These are phyloP conservation scores for Diachrysia chrysitis DNA, from an alignment of 2,888 invertebrate genomes.

Conservation along the genomic window DNA sequence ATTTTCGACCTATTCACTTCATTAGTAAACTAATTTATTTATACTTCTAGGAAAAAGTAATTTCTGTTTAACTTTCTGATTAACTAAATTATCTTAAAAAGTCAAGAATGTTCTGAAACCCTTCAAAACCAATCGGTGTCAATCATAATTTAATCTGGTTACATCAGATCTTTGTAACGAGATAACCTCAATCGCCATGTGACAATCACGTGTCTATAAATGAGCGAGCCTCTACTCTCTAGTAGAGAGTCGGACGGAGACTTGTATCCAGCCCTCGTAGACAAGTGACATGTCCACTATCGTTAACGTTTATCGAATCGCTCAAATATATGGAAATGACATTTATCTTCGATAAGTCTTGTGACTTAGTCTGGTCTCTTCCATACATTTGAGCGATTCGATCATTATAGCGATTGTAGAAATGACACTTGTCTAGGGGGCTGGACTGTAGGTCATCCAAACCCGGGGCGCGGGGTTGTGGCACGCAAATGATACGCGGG, in stretches of 20 bases:
- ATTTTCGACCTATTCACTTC: no score
- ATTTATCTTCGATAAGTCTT: slow-evolving; percentile 10
- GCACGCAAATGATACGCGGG: slow-evolving; percentile 86
- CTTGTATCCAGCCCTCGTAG: background rate
- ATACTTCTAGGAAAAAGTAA: no score
- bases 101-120: no score
- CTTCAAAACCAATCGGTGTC: background rate
- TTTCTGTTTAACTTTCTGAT: no score
- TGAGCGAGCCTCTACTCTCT: background rate
- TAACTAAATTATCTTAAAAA: no score
- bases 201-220: slow-evolving; percentile 60
- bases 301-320: slow-evolving; percentile 38
- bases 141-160: slow-evolving; percentile 29
- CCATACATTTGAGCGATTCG: background rate
- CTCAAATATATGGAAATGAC: slow-evolving; percentile 40
- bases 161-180: slow-evolving; percentile 16
- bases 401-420: background rate
- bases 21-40: no score
- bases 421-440: slow-evolving; percentile 21
- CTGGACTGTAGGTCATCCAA: slow-evolving; percentile 68
- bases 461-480: slow-evolving; percentile 71
- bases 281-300: background rate
- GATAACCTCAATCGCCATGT: slow-evolving; percentile 59
- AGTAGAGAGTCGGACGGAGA: background rate
- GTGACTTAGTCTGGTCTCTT: background rate